phyloP scores from a whole-genome alignment of 2,113 vertebrate species.

The Saccopteryx leptura region DNA sequence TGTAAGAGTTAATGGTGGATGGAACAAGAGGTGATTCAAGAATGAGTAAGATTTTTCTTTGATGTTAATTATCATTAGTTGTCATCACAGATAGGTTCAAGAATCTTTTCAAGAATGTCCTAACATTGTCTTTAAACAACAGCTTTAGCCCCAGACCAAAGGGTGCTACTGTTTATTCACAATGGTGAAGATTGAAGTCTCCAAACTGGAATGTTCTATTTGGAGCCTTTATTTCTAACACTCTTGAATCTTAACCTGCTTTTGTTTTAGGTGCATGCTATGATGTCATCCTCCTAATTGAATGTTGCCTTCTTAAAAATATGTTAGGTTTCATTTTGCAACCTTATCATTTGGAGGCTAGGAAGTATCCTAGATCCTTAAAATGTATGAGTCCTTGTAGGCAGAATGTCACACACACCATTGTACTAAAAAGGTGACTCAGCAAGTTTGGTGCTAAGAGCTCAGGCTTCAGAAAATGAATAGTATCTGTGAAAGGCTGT shows the following conservation, averaged over 20 bases:
- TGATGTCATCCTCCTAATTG: constrained; percentile 28
- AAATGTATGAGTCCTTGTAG: not conserved
- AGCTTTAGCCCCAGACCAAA: not conserved
- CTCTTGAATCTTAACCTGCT: not conserved
- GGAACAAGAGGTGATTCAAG: not conserved
- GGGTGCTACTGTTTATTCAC: not conserved
- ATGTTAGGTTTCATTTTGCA: constrained; percentile 57
- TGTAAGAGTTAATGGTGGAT: not conserved
- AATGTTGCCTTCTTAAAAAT: constrained; percentile 56
- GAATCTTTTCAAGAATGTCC: not conserved
- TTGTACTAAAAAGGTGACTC: constrained; percentile 52
- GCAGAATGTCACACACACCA: not conserved
- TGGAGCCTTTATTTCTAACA: constrained; percentile 27
- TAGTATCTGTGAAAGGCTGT: constrained; percentile 17
- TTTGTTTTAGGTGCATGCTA: constrained; percentile 22
- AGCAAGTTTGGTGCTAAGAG: constrained; percentile 22
- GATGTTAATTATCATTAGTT: not conserved
- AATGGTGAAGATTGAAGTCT: not conserved
- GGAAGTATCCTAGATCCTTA: constrained; percentile 58
- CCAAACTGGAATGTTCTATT: not conserved
- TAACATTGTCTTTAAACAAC: constrained; percentile 17
- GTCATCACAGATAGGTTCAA: not conserved
- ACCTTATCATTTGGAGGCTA: not conserved
- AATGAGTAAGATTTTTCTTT: constrained; percentile 30
- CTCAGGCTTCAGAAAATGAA: constrained; percentile 29